Percentiles rank a stretch among this genome's conserved stretches.
phyloP scores from a whole-genome alignment of 2,888 invertebrate species.

The Catonia carolina region DNA sequence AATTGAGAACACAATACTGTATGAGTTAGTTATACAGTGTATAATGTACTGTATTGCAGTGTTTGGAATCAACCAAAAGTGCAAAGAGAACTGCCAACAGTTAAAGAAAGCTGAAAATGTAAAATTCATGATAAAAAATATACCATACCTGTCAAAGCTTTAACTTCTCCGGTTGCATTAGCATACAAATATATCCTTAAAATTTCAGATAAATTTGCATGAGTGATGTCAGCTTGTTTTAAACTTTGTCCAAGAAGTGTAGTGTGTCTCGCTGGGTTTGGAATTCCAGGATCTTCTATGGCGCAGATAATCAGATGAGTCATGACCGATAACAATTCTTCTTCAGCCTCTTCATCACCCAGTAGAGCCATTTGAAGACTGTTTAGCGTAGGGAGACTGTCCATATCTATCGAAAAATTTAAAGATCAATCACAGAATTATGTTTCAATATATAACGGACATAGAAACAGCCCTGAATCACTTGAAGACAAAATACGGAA shows the following conservation, averaged over 20 bases:
- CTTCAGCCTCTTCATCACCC: constrained; percentile 71
- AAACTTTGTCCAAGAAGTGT: constrained; percentile 87
- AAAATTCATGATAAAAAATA: too few species aligned
- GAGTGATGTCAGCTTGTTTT: constrained; percentile 81
- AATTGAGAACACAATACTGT: too few species aligned
- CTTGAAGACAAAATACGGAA: too few species aligned
- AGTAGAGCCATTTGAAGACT: constrained; percentile 79
- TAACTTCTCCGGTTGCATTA: constrained; percentile 79
- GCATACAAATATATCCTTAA: constrained; percentile 86
- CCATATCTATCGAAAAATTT: constrained; percentile 60
- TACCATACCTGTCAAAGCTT: constrained; percentile 64
- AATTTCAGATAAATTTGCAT: constrained; percentile 85
- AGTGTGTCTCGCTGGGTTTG: constrained; percentile 81
- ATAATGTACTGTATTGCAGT: too few species aligned
- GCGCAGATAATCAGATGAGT: constrained; percentile 86
- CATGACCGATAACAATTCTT: constrained; percentile 80
- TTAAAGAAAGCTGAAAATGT: too few species aligned
- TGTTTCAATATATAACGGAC: too few species aligned
- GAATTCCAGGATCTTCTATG: constrained; percentile 88
- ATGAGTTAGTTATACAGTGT: too few species aligned
- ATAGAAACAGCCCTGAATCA: too few species aligned
- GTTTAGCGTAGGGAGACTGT: constrained; percentile 77
- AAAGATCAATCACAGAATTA: too few species aligned
- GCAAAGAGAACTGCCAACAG: too few species aligned
- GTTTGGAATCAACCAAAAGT: too few species aligned